Conservation (phyloP, 2,113 vertebrate genomes). For the Scopus umbretta region DNA sequence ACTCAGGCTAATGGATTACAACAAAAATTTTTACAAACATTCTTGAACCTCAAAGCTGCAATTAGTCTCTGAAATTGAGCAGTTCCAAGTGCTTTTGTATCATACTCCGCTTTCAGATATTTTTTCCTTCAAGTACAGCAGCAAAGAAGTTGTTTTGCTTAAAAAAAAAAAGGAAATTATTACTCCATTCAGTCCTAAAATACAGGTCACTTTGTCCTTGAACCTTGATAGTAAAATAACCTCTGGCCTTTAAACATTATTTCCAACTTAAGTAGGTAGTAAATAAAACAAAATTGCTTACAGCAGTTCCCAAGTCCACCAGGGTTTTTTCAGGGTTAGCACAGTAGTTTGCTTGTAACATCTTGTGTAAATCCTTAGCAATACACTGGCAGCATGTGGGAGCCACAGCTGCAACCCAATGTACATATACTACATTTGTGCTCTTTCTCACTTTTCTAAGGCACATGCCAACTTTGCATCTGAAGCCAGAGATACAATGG, state of each 20-base stretch:
- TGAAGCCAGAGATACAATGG: accelerated
- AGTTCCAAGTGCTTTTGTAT: background rate
- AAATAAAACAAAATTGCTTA: background rate
- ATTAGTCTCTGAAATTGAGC: background rate
- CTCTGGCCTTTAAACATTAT: background rate
- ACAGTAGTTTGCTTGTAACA: background rate
- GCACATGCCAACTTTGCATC: background rate
- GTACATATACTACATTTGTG: accelerated
- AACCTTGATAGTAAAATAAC: background rate
- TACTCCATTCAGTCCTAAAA: background rate
- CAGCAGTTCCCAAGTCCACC: background rate
- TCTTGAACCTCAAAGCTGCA: background rate
- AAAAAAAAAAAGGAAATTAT: background rate
- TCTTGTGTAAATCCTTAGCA: background rate
- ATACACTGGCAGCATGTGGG: too few relatives aligned
- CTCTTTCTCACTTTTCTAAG: background rate
- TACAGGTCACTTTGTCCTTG: background rate
- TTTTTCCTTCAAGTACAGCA: background rate
- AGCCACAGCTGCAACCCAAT: background rate
- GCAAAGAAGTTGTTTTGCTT: background rate
- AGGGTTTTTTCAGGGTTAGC: background rate
- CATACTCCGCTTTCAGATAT: background rate
- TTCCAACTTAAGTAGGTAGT: background rate
- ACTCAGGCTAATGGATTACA: background rate
- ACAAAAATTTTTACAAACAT: background rate